Evolutionary conservation across 2,113 vertebrate genomes (phyloP).

Genomic region (Hemiscyllium ocellatum): DNA sequence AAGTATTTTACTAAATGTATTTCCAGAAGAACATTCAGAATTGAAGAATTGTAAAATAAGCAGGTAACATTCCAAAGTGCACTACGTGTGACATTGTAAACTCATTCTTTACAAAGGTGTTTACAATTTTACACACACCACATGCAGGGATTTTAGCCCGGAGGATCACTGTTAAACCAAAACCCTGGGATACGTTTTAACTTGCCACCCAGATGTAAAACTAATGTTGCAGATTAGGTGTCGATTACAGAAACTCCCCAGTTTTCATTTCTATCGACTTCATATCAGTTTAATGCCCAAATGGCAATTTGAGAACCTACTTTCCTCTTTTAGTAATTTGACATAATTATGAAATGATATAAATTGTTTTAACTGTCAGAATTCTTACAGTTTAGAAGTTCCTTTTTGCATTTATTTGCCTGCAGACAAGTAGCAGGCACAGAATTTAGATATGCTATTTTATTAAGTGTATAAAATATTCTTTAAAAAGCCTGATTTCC

Average conservation of each 20-base stretch:
- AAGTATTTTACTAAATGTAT: background rate
- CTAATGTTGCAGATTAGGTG: background rate
- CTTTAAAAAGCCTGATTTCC: background rate
- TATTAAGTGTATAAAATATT: constrained; percentile 19
- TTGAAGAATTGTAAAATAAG: background rate
- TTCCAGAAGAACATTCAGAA: background rate
- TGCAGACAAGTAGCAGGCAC: background rate
- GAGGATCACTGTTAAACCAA: constrained; percentile 2
- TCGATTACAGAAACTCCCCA: background rate
- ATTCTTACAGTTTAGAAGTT: background rate
- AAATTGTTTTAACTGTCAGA: background rate
- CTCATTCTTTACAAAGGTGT: constrained; percentile 22
- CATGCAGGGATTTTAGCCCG: background rate
- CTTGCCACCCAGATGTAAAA: background rate
- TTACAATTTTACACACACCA: constrained; percentile 17
- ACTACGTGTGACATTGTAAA: constrained; percentile 11
- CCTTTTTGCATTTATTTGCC: background rate
- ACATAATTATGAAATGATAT: background rate
- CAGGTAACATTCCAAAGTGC: background rate
- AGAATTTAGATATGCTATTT: constrained; percentile 15
- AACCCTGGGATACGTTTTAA: background rate
- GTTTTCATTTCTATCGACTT: background rate
- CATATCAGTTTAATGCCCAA: background rate
- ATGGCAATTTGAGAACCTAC: background rate
- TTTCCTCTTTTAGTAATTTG: background rate